These are phyloP conservation scores for Phainopepla nitens DNA, from an alignment of 2,113 vertebrate genomes.

Conservation along the genomic window DNA sequence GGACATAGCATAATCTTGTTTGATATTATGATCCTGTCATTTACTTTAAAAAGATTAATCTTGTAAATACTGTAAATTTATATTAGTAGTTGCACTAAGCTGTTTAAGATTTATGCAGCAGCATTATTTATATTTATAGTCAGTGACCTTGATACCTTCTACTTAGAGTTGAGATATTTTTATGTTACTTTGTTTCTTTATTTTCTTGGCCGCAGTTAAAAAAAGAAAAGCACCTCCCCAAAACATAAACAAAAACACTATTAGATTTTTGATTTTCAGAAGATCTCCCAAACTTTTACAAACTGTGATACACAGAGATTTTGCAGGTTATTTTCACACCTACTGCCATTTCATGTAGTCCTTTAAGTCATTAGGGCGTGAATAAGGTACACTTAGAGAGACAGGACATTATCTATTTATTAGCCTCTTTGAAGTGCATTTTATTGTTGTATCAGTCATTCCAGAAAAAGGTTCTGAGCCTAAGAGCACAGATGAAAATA, in stretches of 20 bases:
- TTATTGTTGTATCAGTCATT: not conserved
- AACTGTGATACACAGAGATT: not conserved
- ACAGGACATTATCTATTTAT: not conserved
- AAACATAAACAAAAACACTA: not conserved
- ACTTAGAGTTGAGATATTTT: not conserved
- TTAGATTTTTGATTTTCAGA: not conserved
- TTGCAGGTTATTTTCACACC: not conserved
- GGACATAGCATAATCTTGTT: conserved; percentile 5
- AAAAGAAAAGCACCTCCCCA: not conserved
- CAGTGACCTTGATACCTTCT: not conserved
- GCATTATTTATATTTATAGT: conserved; percentile 19
- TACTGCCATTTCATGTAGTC: not conserved
- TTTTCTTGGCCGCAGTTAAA: not conserved
- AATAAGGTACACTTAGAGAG: not conserved
- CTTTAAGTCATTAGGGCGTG: not conserved
- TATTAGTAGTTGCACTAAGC: conserved; percentile 5
- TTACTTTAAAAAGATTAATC: conserved; percentile 28
- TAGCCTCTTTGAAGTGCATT: not conserved
- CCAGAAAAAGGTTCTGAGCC: not conserved
- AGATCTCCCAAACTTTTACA: not conserved
- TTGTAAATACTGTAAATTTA: conserved; percentile 28
- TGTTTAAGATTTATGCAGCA: conserved; percentile 12
- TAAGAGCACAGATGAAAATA: not conserved
- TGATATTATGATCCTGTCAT: conserved; percentile 5
- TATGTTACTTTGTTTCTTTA: not conserved